phyloP scores from a whole-genome alignment of 2,113 vertebrate genomes.

The Tragelaphus buxtoni region DNA sequence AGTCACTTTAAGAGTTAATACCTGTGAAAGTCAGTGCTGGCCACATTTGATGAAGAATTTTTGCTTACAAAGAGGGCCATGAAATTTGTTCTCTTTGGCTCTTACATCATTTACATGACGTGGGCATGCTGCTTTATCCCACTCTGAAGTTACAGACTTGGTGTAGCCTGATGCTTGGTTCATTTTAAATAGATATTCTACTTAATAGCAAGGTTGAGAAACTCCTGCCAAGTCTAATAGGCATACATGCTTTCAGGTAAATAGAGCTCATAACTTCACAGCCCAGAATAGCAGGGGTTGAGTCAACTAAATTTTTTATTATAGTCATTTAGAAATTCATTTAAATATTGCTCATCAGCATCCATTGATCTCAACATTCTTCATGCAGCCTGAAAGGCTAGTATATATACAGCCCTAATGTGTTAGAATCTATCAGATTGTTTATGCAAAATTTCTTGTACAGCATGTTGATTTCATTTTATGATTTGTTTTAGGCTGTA shows the following conservation, averaged over 20 bases:
- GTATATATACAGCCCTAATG: not conserved
- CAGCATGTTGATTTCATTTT: slow-evolving; percentile 43
- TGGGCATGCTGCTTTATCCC: slow-evolving; percentile 47
- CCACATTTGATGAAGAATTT: not conserved
- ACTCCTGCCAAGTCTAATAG: slow-evolving; percentile 74
- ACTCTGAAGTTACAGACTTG: slow-evolving; percentile 52
- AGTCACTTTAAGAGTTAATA: not conserved
- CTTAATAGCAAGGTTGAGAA: slow-evolving; percentile 68
- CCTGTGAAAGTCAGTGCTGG: not conserved
- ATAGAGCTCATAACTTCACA: slow-evolving; percentile 66
- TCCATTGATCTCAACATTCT: slow-evolving; percentile 32
- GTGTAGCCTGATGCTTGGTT: slow-evolving; percentile 43
- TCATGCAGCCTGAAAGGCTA: slow-evolving; percentile 16
- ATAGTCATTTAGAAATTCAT: slow-evolving; percentile 55
- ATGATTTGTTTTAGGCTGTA: slow-evolving; percentile 56
- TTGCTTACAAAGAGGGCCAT: slow-evolving; percentile 29
- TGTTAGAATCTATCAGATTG: slow-evolving; percentile 40
- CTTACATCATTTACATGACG: not conserved
- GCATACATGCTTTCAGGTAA: slow-evolving; percentile 73
- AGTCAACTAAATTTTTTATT: slow-evolving; percentile 75
- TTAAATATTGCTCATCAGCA: slow-evolving; percentile 69
- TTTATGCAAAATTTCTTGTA: slow-evolving; percentile 63
- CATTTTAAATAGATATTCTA: slow-evolving; percentile 69
- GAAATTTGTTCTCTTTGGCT: slow-evolving; percentile 42
- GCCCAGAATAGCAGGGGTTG: slow-evolving; percentile 59